Conservation (phyloP, 2,113 vertebrate genomes). For the Crotophaga sulcirostris region DNA sequence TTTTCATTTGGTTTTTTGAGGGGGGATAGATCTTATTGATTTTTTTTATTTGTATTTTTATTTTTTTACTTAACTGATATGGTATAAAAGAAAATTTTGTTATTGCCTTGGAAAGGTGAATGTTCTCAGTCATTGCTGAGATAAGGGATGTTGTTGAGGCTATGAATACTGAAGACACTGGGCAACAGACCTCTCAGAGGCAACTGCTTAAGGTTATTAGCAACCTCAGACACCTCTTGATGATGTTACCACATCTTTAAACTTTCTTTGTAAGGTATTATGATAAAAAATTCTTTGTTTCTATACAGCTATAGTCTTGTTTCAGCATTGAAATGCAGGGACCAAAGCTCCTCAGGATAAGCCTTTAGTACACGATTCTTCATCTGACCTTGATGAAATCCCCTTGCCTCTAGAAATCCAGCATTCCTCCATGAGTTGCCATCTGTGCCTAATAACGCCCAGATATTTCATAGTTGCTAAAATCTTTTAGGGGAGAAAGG, state of each 20-base stretch:
- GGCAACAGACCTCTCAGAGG: background rate
- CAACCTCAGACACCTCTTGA: background rate
- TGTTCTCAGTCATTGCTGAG: background rate
- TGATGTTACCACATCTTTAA: background rate
- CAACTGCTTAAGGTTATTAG: background rate
- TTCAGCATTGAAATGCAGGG: background rate
- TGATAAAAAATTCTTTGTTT: background rate
- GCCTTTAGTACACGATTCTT: background rate
- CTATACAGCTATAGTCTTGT: background rate
- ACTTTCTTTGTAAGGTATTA: background rate
- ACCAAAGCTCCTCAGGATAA: background rate
- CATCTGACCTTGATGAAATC: background rate
- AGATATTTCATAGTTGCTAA: background rate
- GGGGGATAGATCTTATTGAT: fast-evolving
- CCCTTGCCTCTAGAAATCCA: background rate
- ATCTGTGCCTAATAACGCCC: background rate
- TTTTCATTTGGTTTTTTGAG: too few species aligned
- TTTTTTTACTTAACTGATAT: background rate
- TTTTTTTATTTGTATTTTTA: background rate
- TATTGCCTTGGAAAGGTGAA: background rate
- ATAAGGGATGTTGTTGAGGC: background rate
- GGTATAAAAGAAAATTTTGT: background rate
- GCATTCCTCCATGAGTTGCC: background rate
- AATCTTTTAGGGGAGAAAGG: background rate
- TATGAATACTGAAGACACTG: background rate